phyloP scores from a whole-genome alignment of 2,888 invertebrate species.

The Tetheella fluctuosa region DNA sequence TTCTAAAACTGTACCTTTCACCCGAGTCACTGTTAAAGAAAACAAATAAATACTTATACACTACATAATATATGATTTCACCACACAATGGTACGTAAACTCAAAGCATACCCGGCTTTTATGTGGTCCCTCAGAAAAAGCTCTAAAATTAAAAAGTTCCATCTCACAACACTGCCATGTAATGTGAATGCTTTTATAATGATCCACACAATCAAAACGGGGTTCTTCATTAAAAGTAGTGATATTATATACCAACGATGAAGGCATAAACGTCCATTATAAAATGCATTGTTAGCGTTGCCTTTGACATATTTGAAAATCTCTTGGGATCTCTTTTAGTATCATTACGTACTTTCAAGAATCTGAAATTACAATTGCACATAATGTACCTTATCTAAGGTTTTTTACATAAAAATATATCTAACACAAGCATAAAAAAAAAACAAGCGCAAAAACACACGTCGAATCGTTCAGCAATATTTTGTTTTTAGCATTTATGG shows the following conservation, averaged over 20 bases:
- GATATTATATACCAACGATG: slow-evolving; percentile 27
- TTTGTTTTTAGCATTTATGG: slow-evolving; percentile 44
- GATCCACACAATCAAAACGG: slow-evolving; percentile 46
- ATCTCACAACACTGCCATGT: slow-evolving; percentile 35
- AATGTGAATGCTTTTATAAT: slow-evolving; percentile 43
- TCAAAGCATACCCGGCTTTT: slow-evolving; percentile 18
- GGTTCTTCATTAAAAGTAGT: slow-evolving; percentile 38
- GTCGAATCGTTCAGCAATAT: slow-evolving; percentile 29
- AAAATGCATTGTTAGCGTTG: slow-evolving; percentile 28
- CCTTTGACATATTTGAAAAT: slow-evolving; percentile 32
- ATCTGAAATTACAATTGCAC: not conserved
- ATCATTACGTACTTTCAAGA: too few relatives aligned
- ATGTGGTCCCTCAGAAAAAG: slow-evolving; percentile 28
- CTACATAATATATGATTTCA: not conserved
- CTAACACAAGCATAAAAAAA: slow-evolving; percentile 9
- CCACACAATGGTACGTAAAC: not conserved
- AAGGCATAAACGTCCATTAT: not conserved
- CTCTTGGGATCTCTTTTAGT: slow-evolving; percentile 19
- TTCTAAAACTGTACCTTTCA: not conserved
- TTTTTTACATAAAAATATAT: not conserved
- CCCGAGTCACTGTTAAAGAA: not conserved
- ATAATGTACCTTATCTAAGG: not conserved
- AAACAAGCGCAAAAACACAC: slow-evolving; percentile 24
- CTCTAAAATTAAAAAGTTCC: slow-evolving; percentile 48
- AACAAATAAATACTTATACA: not conserved